Base-by-base conservation (phyloP, 2,113 vertebrate genomes). In the Sturnus vulgaris region DNA sequence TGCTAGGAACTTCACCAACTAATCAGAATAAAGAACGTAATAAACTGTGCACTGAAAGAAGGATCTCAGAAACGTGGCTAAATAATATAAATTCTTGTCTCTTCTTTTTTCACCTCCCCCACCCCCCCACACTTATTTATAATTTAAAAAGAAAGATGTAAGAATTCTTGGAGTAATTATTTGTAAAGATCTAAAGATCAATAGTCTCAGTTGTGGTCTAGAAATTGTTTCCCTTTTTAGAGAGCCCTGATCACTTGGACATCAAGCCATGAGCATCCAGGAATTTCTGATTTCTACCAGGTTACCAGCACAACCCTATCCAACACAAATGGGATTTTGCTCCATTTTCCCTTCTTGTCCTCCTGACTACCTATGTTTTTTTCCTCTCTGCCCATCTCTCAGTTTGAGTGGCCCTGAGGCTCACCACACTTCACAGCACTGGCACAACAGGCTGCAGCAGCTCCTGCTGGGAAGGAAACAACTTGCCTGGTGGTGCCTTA, bases 401-500 rank as follows among this genome's bases (percentile, higher is more conserved):
- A 86, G 52, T 92, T 86, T 93, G 88, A 83, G 79, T 4, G 24
- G 83, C 71, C 77, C 92, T 49, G 80, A 86, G 76, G 50, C 68
- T 69, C 50, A 59, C 55, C 52, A 17, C 42, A 9, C 68, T 80
- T 88, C 88, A 83, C 71, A 90, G 86, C 80, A 25, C 88, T 28
- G 80, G 86, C 69, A 81, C 73, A 94, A 88, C 68, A 86, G 55
- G 77, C 91, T 83, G 92, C 23, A 4, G 91, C 72, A 93, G 92
- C 83, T 92, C 76, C 94, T 55, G 83, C 72, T 23, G 88, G 57
- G 92, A 66, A 71, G 56, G 80, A 88, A 95, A 88, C 55, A 82
- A 90, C 92, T 91, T 56, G 63, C 64, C 86, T 66, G 65, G 81
- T 71, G 88, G 80, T 68, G 76, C 84, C 92, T 93, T 71, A 81